Conservation (phyloP, 2,113 vertebrate genomes). For the Thymallus thymallus region DNA sequence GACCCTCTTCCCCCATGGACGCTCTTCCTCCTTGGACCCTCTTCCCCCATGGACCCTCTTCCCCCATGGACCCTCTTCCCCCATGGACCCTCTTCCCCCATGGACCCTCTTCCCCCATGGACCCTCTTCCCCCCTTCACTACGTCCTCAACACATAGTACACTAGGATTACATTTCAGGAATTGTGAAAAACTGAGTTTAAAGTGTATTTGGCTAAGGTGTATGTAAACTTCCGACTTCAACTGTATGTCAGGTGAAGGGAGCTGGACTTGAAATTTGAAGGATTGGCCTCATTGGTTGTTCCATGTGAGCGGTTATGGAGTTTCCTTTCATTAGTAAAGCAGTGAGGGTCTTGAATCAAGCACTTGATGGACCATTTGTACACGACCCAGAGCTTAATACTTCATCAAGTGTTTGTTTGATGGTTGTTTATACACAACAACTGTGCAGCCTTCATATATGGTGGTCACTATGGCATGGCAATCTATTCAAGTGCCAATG, state of each 20-base stretch:
- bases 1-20: slow-evolving; percentile 10
- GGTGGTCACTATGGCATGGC: background rate
- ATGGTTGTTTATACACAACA: background rate
- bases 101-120: no score
- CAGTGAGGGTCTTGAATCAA: background rate
- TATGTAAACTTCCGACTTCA: no score
- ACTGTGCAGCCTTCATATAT: background rate
- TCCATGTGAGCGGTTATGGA: background rate
- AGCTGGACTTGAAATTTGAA: background rate
- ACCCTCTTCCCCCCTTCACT: background rate
- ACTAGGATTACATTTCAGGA: no score
- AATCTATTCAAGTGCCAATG: background rate
- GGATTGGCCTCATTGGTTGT: background rate
- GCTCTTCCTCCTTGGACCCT: slow-evolving; percentile 15
- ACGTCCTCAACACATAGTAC: background rate
- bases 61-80: no score
- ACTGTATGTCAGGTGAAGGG: background rate
- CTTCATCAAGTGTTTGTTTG: background rate
- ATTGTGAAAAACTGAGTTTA: no score
- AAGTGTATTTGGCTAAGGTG: no score
- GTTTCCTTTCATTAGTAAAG: background rate
- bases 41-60: no score
- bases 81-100: no score
- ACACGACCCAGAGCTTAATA: background rate
- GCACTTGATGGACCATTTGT: background rate